phyloP scores from a whole-genome alignment of 1,140 invertebrate species.

The Bombus impatiens region DNA sequence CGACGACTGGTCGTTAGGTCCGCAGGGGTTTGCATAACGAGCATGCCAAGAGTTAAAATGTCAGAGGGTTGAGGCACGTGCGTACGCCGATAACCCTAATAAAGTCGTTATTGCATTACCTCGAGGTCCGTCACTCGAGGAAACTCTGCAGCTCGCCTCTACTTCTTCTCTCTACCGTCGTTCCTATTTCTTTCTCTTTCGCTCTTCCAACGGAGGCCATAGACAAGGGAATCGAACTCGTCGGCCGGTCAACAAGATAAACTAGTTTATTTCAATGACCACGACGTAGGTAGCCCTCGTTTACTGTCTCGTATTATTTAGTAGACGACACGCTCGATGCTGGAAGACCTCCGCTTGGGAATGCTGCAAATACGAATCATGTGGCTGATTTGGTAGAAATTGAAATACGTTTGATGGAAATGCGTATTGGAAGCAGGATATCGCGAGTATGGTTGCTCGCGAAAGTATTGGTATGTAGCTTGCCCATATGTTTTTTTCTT shows the following conservation, averaged over 20 bases:
- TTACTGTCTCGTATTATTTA: background rate
- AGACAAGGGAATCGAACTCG: constrained; percentile 32
- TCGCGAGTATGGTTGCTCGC: too few species aligned
- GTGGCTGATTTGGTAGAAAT: too few species aligned
- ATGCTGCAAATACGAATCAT: too few species aligned
- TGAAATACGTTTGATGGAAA: too few species aligned
- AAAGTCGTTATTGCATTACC: constrained; percentile 65
- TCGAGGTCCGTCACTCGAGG: constrained; percentile 2
- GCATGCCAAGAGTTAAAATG: constrained; percentile 65
- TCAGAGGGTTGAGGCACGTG: constrained; percentile 66
- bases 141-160: background rate
- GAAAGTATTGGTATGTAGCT: too few species aligned
- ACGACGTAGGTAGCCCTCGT: too few species aligned
- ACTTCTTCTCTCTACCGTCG: background rate
- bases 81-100: constrained; percentile 60
- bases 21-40: constrained; percentile 45
- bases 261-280: constrained; percentile 41
- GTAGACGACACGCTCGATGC: background rate
- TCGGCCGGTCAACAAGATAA: constrained; percentile 26
- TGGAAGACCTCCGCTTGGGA: too few species aligned
- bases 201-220: background rate
- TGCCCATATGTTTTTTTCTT: too few species aligned
- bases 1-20: background rate
- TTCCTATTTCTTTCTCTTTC: background rate
- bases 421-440: too few species aligned